Conservation (phyloP, 2,113 vertebrate species). For the Gulo gulo region DNA sequence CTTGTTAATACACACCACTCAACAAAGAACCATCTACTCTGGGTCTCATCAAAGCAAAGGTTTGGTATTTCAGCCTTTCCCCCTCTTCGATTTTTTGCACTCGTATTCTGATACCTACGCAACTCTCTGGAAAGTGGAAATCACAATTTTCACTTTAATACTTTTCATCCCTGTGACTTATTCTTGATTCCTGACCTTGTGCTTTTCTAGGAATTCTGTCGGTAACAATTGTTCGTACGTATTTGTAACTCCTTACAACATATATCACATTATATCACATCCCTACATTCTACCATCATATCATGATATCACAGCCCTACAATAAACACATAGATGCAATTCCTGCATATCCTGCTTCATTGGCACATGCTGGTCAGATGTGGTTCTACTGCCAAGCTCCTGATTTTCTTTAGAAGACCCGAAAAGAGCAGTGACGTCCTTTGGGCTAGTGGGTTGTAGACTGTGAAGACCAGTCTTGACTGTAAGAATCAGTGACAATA, state of each 20-base stretch:
- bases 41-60: background rate
- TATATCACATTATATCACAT: background rate
- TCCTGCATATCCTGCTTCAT: rapidly evolving
- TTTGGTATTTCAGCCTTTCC: background rate
- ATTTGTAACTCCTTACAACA: background rate
- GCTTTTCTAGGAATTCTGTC: background rate
- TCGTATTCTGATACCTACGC: background rate
- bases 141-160: background rate
- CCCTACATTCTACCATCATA: background rate
- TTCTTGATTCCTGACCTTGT: background rate
- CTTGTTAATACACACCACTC: background rate
- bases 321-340: background rate
- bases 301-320: background rate
- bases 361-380: background rate
- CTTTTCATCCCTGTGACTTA: background rate
- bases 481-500: background rate
- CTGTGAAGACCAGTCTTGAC: background rate
- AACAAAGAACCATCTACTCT: background rate
- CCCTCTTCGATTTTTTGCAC: background rate
- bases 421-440: background rate
- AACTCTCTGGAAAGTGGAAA: background rate
- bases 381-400: background rate
- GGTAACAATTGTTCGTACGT: background rate
- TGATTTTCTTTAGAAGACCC: background rate
- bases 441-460: background rate